phyloP scores from a whole-genome alignment of 2,113 vertebrate species.

The Corythoichthys intestinalis region DNA sequence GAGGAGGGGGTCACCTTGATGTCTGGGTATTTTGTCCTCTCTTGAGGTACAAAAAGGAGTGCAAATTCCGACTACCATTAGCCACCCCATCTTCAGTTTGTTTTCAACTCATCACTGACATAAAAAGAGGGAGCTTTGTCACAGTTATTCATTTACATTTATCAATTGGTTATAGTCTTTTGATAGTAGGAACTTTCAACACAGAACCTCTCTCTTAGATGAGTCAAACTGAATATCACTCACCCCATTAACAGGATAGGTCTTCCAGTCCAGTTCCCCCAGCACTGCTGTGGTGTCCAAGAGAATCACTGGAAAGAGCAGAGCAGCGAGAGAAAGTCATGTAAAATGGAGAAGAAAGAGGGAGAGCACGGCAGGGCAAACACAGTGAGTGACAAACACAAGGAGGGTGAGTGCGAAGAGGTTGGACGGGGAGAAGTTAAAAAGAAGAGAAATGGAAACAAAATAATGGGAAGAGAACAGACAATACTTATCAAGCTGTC shows the following conservation, averaged over 20 bases:
- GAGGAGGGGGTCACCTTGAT: background rate
- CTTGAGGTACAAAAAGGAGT: background rate
- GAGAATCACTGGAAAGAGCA: slow-evolving; percentile 79
- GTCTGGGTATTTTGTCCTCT: background rate
- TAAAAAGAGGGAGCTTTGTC: background rate
- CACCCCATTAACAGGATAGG: slow-evolving; percentile 95
- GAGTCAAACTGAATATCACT: slow-evolving; percentile 60
- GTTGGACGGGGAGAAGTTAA: slow-evolving; percentile 43
- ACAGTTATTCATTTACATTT: background rate
- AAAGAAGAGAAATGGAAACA: slow-evolving; percentile 54
- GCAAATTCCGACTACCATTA: background rate
- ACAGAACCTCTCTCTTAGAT: background rate
- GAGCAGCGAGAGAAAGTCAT: slow-evolving; percentile 16
- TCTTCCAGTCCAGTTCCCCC: slow-evolving; percentile 93
- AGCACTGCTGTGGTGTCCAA: slow-evolving; percentile 90
- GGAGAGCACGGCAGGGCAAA: slow-evolving; percentile 26
- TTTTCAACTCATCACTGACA: background rate
- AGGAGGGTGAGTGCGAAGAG: slow-evolving; percentile 14
- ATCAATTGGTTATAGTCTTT: background rate
- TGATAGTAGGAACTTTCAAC: background rate
- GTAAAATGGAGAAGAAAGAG: slow-evolving; percentile 27
- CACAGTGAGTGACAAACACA: slow-evolving; percentile 16
- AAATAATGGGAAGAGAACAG: slow-evolving; percentile 53
- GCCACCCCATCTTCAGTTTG: background rate
- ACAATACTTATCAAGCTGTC: slow-evolving; percentile 68